These are phyloP conservation scores for Tangara arthus DNA, from an alignment of 2,797 vertebrate genomes.

Conservation along the genomic window DNA sequence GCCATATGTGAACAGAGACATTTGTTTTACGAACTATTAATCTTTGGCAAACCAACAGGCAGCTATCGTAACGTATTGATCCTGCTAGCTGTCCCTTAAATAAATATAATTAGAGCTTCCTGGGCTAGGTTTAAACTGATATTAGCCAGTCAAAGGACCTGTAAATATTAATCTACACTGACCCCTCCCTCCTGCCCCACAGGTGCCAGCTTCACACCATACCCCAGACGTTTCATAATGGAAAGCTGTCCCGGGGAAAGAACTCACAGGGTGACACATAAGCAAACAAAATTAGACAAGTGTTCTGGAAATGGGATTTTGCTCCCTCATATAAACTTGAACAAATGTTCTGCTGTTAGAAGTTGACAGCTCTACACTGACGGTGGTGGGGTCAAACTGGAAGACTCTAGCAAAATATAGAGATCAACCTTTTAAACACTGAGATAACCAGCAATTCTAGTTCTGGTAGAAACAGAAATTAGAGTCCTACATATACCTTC, in stretches of 20 bases:
- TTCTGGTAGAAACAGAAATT: not conserved
- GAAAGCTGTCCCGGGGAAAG: not conserved
- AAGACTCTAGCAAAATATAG: not conserved
- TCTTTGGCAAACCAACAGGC: slow-evolving; percentile 63
- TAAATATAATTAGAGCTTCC: slow-evolving; percentile 69
- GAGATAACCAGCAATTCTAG: not conserved
- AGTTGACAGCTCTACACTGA: not conserved
- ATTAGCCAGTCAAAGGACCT: slow-evolving; percentile 46
- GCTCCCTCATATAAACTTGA: not conserved
- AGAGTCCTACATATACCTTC: not conserved
- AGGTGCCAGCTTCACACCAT: slow-evolving; percentile 69
- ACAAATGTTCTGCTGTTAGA: not conserved
- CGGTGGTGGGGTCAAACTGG: not conserved
- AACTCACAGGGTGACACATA: not conserved
- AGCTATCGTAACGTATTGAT: slow-evolving; percentile 63
- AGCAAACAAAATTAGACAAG: slow-evolving; percentile 15
- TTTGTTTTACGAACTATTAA: slow-evolving; percentile 71
- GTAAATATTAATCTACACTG: slow-evolving; percentile 54
- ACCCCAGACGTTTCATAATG: slow-evolving; percentile 11
- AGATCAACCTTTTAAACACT: not conserved
- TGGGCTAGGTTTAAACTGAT: slow-evolving; percentile 62
- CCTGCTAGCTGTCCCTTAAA: slow-evolving; percentile 60
- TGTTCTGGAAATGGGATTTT: slow-evolving; percentile 22
- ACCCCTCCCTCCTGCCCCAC: slow-evolving; percentile 30
- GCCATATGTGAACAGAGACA: slow-evolving; percentile 61